Evolutionary conservation across 2,888 invertebrate species (phyloP), one percentile per base, ranked within the genome.

Genomic region (Aricia artaxerxes): DNA sequence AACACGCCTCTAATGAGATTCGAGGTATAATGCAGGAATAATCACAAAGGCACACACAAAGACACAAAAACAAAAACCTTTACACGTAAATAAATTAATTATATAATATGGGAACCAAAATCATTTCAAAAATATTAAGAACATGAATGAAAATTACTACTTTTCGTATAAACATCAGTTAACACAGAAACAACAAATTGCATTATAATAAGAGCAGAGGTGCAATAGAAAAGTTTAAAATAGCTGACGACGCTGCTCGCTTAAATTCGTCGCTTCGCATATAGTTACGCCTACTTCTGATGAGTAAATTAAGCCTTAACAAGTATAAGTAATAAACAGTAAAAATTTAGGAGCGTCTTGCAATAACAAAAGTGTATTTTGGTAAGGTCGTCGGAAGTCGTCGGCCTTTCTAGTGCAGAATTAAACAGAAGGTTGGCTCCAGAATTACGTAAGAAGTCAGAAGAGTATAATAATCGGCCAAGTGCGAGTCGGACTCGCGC

Each of bases 351-450:
- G 24, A 61, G 61, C 61, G 24, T 24, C 61, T 61, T 24, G 61
- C n/a, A 9, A 61, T 24, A 61, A 61, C 31, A 64, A 31, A 64
- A 64, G 31, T 64, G 9, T 57, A 4, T 57, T 64, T 31, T 24
- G 24, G 64, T 64, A 7, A 61, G 31, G 35, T 16, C 35, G 69
- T 35, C 35, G 69, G 16, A 69, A 69, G 35, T 38, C 11, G 64
- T 24, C 24, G 64, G 24, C 64, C 31, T 69, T 69, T 69, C 69
- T 38, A 69, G 69, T 35, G 69, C 69, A 69, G 35, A 69, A 69
- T 13, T 69, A 69, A 35, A 69, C 69, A 69, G 69, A 69, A 69
- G 69, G 69, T 69, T 69, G 69, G 35, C 13, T 64, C 64, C 64
- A 31, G 11, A 35, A 38, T 31, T 69, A 69, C 69, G 69, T 35